A percentile compares a stretch with the other conserved stretches of the same genome.
Conservation (phyloP, 2,797 vertebrate genomes). For the Phoeniculus purpureus region DNA sequence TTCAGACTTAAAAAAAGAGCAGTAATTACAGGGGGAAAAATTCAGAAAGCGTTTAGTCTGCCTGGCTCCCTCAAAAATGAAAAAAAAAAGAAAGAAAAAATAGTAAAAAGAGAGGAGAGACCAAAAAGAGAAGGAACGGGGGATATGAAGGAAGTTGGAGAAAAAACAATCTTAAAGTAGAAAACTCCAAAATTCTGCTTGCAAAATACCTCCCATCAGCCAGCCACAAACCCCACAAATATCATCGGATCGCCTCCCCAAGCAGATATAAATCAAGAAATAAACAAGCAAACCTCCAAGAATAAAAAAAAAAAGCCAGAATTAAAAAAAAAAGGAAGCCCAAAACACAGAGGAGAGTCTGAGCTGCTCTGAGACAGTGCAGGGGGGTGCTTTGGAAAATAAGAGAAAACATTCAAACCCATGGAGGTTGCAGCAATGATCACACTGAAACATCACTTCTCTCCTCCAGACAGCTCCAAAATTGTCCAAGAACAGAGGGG, state of each 20-base stretch:
- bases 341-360: background rate
- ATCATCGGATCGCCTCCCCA: constrained; percentile 68
- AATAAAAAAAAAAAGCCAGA: background rate
- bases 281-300: constrained; percentile 28
- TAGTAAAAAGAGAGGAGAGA: background rate
- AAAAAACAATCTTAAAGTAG: constrained; percentile 64
- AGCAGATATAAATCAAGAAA: constrained; percentile 49
- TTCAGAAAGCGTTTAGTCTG: constrained; percentile 10
- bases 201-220: constrained; percentile 75
- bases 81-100: constrained; percentile 9
- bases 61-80: background rate
- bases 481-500: background rate
- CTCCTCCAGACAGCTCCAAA: background rate
- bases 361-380: background rate
- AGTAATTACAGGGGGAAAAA: constrained; percentile 39
- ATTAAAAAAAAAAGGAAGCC: background rate
- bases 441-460: background rate
- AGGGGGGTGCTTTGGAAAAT: background rate
- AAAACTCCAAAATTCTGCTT: constrained; percentile 76
- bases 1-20: constrained; percentile 50
- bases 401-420: background rate
- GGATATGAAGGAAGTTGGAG: background rate
- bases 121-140: background rate
- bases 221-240: constrained; percentile 77
- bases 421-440: background rate